A percentile compares a stretch with the other conserved stretches of the same genome.
phyloP scores from a whole-genome alignment of 2,888 invertebrate species.

The Erebia epiphron region DNA sequence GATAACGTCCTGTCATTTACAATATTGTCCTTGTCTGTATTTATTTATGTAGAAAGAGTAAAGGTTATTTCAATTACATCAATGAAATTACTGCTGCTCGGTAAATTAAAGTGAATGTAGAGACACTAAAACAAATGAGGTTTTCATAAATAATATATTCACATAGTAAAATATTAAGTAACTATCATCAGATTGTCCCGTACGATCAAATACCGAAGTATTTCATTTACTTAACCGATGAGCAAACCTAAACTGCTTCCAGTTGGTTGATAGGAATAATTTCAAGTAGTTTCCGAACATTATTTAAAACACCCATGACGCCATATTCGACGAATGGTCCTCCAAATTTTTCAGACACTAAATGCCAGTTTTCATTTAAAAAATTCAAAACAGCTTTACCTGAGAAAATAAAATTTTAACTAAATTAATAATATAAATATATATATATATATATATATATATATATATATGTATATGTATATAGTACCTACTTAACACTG shows the following conservation, averaged over 20 bases:
- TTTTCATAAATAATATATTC: not conserved
- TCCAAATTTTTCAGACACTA: constrained; percentile 65
- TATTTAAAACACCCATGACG: constrained; percentile 50
- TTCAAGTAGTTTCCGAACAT: constrained; percentile 52
- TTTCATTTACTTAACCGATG: not conserved
- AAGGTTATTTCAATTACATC: not conserved
- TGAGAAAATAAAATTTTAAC: constrained; percentile 40
- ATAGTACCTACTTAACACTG: no score
- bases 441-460: no score
- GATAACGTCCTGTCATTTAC: not conserved
- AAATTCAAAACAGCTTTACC: constrained; percentile 58
- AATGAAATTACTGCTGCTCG: constrained; percentile 2
- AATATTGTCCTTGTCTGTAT: not conserved
- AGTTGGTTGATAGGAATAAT: constrained; percentile 51
- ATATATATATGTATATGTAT: no score
- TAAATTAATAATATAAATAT: no score
- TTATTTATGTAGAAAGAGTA: not conserved
- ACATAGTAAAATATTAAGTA: no score
- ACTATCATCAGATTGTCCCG: no score
- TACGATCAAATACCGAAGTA: no score
- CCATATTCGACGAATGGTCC: constrained; percentile 61
- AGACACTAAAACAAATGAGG: not conserved
- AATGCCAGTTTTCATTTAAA: constrained; percentile 62
- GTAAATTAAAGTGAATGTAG: not conserved
- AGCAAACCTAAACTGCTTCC: constrained; percentile 24